phyloP scores from a whole-genome alignment of 2,113 vertebrate species.

The Ariopsis seemanni region DNA sequence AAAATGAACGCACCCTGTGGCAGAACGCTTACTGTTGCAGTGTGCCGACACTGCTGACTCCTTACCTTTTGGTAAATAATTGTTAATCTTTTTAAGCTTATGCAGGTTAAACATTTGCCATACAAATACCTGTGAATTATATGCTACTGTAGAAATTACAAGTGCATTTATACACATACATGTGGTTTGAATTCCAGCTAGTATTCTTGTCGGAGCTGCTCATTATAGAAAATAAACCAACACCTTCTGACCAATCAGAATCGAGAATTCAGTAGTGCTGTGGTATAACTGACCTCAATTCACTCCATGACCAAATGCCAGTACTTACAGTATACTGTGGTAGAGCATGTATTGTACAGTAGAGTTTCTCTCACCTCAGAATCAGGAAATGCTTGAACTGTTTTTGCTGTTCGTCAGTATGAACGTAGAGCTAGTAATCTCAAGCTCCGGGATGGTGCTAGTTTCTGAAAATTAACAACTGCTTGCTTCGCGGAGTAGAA shows the following conservation, averaged over 20 bases:
- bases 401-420: background rate
- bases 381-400: background rate
- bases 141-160: background rate
- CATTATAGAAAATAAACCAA: background rate
- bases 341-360: background rate
- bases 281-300: background rate
- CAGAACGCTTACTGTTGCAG: background rate
- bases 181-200: background rate
- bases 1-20: background rate
- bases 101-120: too few species aligned
- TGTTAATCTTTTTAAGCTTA: too few species aligned
- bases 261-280: background rate
- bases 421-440: background rate
- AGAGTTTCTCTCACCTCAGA: background rate
- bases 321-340: background rate
- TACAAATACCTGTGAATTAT: too few species aligned
- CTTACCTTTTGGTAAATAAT: background rate
- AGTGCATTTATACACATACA: background rate
- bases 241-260: background rate
- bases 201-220: background rate
- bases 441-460: background rate
- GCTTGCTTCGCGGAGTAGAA: background rate
- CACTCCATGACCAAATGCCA: background rate
- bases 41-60: background rate
- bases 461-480: background rate